Conservation (phyloP, 2,888 invertebrate species). For the Brachycybe producta region DNA sequence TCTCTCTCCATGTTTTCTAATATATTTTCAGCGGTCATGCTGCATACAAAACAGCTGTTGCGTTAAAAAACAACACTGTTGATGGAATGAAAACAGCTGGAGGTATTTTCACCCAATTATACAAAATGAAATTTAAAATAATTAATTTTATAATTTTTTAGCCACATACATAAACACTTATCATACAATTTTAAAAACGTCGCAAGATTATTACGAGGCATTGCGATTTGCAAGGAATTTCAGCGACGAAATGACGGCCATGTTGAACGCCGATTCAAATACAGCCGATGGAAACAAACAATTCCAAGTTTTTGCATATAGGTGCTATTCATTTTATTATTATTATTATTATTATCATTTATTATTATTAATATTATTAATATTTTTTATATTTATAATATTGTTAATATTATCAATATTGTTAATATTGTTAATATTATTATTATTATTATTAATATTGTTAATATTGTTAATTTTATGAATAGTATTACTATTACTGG, state of each 20-base stretch:
- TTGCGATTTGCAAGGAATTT: slow-evolving; percentile 60
- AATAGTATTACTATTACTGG: too few species aligned
- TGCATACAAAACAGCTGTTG: slow-evolving; percentile 6
- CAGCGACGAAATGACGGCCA: slow-evolving; percentile 57
- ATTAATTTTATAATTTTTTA: slow-evolving; percentile 14
- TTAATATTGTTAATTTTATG: too few species aligned
- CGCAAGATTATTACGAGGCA: slow-evolving; percentile 69
- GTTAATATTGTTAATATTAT: too few species aligned
- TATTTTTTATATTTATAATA: too few species aligned
- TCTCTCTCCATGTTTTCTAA: too few species aligned
- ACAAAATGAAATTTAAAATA: too few species aligned
- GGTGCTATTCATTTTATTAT: too few species aligned
- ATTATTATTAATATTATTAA: too few species aligned
- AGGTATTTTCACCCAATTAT: too few species aligned
- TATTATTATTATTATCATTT: too few species aligned
- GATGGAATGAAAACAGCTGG: slow-evolving; percentile 5
- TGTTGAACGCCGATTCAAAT: slow-evolving; percentile 45
- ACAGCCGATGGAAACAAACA: slow-evolving; percentile 38
- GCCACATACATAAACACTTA: slow-evolving; percentile 84
- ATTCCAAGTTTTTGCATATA: slow-evolving; percentile 84
- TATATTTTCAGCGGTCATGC: slow-evolving; percentile 21
- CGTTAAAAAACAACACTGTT: slow-evolving; percentile 13
- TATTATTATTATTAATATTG: too few species aligned
- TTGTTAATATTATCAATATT: too few species aligned
- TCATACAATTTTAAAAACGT: slow-evolving; percentile 64